Conservation (phyloP, 1,140 invertebrate species). For the Leptopilina boulardi region DNA sequence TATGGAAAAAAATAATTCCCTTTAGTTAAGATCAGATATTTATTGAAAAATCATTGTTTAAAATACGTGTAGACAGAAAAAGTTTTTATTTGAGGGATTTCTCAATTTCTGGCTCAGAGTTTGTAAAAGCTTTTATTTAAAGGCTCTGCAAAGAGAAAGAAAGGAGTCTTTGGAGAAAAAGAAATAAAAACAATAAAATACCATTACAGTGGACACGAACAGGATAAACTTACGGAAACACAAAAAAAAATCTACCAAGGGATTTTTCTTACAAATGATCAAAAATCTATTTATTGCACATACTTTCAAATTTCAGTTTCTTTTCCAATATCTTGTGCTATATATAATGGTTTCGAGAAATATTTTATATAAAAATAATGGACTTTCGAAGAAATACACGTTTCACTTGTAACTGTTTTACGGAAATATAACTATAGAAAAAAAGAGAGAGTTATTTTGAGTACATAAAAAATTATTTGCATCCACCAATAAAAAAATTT, state of each 20-base stretch:
- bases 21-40: not conserved
- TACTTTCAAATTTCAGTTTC: not conserved
- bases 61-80: not conserved
- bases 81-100: not conserved
- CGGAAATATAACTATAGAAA: too few species aligned
- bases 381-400: not conserved
- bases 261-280: conserved; percentile 17
- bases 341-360: not conserved
- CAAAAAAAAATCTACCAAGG: conserved; percentile 5
- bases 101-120: not conserved
- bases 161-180: not conserved
- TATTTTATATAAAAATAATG: conserved; percentile 9
- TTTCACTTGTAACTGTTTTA: not conserved
- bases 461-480: too few species aligned
- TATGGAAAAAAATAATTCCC: not conserved
- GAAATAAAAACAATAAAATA: conserved; percentile 6
- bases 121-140: conserved; percentile 11
- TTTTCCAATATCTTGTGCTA: not conserved
- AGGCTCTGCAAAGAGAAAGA: not conserved
- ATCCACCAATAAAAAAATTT: too few species aligned
- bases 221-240: not conserved
- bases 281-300: conserved; percentile 11
- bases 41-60: not conserved
- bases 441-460: too few species aligned
- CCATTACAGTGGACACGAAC: not conserved